phyloP scores from a whole-genome alignment of 2,113 vertebrate genomes.

The Melanostigma gelatinosum region DNA sequence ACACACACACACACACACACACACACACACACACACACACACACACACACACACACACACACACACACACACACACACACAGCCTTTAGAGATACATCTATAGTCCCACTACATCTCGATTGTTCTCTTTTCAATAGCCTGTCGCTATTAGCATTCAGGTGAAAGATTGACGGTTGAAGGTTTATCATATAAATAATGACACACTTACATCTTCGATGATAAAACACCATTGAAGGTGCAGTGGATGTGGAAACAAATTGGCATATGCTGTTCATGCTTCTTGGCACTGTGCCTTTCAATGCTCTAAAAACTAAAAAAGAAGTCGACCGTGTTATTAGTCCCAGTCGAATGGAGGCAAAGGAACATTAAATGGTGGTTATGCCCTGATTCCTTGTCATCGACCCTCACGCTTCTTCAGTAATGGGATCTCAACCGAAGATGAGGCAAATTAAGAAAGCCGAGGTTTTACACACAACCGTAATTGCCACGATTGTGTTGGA shows the following conservation, averaged over 20 bases:
- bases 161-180: conserved; percentile 45
- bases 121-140: conserved; percentile 29
- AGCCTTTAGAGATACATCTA: conserved; percentile 28
- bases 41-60: no score
- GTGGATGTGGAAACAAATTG: conserved; percentile 42
- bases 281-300: conserved; percentile 38
- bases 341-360: conserved; percentile 58
- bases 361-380: conserved; percentile 55
- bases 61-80: neutral
- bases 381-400: conserved; percentile 58
- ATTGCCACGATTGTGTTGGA: conserved; percentile 48
- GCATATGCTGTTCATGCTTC: conserved; percentile 21
- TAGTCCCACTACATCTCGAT: conserved; percentile 17
- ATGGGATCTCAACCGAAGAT: conserved; percentile 43
- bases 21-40: neutral
- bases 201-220: conserved; percentile 25
- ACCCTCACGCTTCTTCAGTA: conserved; percentile 37
- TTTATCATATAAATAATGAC: conserved; percentile 50
- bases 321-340: conserved; percentile 66
- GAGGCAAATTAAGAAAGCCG: conserved; percentile 55
- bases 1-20: neutral
- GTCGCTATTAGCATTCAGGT: conserved; percentile 11
- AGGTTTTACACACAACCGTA: conserved; percentile 32
- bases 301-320: conserved; percentile 51
- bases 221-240: conserved; percentile 32